Percentiles rank a stretch among this genome's conserved stretches.
Conservation (phyloP, 2,888 invertebrate genomes). For the Gortyna flavago region DNA sequence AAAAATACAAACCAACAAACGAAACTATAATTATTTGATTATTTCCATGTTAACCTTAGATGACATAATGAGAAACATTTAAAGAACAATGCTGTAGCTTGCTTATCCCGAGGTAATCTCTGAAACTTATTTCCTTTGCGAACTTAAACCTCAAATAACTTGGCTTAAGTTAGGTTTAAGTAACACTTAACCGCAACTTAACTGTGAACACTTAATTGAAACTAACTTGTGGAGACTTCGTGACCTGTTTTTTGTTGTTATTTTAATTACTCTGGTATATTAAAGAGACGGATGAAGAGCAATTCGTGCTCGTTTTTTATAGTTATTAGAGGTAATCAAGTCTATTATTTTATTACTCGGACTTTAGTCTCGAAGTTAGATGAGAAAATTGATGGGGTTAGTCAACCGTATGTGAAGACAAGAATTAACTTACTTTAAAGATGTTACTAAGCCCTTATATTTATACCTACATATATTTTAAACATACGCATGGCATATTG, state of each 20-base stretch:
- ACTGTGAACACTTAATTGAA: slow-evolving; percentile 40
- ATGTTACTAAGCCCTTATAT: no score
- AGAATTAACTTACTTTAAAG: neutral
- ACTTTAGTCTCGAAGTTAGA: neutral
- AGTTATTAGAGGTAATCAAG: slow-evolving; percentile 12
- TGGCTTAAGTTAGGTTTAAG: slow-evolving; percentile 37
- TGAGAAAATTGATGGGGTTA: slow-evolving; percentile 22
- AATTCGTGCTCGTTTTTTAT: slow-evolving; percentile 36
- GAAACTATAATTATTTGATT: slow-evolving; percentile 51
- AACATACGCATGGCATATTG: neutral
- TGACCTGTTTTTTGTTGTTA: slow-evolving; percentile 47
- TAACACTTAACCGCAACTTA: slow-evolving; percentile 48
- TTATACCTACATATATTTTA: neutral
- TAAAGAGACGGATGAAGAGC: slow-evolving; percentile 18
- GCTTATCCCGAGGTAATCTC: slow-evolving; percentile 64
- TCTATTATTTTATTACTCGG: slow-evolving; percentile 2
- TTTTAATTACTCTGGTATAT: slow-evolving; percentile 31
- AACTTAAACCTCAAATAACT: slow-evolving; percentile 53
- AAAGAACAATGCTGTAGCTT: slow-evolving; percentile 60
- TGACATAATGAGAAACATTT: slow-evolving; percentile 61
- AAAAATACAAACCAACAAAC: slow-evolving; percentile 27
- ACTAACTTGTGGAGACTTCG: slow-evolving; percentile 37
- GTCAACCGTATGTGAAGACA: neutral
- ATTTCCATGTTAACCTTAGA: slow-evolving; percentile 59
- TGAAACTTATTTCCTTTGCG: slow-evolving; percentile 60